Base-by-base conservation (phyloP, 2,113 vertebrate genomes). In the Acanthisitta chloris region DNA sequence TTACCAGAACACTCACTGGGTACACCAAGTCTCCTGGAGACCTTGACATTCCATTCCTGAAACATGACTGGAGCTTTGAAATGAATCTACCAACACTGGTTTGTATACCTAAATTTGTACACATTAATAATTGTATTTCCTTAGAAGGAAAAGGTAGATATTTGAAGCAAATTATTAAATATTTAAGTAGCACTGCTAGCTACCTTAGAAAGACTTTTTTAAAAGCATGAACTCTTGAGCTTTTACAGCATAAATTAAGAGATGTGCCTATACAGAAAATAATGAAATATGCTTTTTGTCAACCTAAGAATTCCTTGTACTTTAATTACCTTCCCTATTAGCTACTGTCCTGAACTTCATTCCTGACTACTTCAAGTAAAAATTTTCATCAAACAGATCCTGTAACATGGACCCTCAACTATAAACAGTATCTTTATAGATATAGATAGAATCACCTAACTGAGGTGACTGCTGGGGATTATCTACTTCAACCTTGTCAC, bases 401-500 rank as follows among this genome's bases (percentile, higher is more conserved):
- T 55, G 9, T 34, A 58, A 76, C 43, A 66, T 3, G 15, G 33
- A 64, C 18, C 10, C 18, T 79, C 34, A 74, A 31, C 23, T 46
- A 33, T 13, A 36, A 71, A 52, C 10, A 55, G 12, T 15, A 14
- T 6, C 8, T 72, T 78, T 46, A 48, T 20, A 74, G 4, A 55
- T 2, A 42, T 0, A 73, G 15, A n/a, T 7, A 77, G 36, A 73
- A 65, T 25, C 34, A 81, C 3, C 49, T 31, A 36, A n/a, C 64
- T 6, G 26, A 78, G 48, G 45, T 14, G 7, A 36, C 11, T 0
- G 3, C 6, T 14, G 24, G 13, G 38, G 4, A 59, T 48, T 6
- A 23, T 24, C 10, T 31, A 46, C 10, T 20, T 40, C 54, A 70
- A 9, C 2, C 4, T 6, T 23, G 9, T 3, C 3, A 15, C 5